Conservation (phyloP, 2,113 vertebrate genomes). For the Zosterops lateralis region DNA sequence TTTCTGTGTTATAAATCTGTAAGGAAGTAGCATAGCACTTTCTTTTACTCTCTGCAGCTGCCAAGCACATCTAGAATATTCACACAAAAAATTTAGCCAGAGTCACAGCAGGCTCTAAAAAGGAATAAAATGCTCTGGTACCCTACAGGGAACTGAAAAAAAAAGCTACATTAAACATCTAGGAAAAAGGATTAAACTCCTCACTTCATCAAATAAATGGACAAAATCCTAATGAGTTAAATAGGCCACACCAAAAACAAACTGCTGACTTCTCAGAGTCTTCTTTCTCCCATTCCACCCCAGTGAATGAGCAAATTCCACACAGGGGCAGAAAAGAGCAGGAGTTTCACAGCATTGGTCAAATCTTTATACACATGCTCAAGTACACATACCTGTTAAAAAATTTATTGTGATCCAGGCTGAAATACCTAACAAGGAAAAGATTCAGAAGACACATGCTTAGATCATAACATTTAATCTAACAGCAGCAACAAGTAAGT, state of each 20-base stretch:
- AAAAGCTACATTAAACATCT: background rate
- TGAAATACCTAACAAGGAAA: constrained; percentile 81
- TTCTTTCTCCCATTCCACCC: background rate
- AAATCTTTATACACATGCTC: background rate
- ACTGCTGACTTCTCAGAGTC: background rate
- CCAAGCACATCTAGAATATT: background rate
- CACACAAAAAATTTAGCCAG: background rate
- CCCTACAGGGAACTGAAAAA: background rate
- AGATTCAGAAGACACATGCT: background rate
- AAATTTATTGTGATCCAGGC: constrained; percentile 97
- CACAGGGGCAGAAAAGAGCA: background rate
- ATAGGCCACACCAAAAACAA: background rate
- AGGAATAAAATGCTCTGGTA: background rate
- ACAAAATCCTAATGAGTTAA: background rate
- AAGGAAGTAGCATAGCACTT: background rate
- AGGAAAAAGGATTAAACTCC: background rate
- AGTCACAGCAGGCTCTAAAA: background rate
- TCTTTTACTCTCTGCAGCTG: background rate
- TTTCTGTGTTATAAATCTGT: background rate
- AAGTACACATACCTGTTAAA: constrained; percentile 80
- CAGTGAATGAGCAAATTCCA: background rate
- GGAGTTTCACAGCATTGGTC: background rate
- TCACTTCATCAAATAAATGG: background rate
- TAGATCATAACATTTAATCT: background rate
- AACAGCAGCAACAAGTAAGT: background rate